These are phyloP conservation scores for Aix galericulata DNA, from an alignment of 2,113 vertebrate species.

Conservation along the genomic window DNA sequence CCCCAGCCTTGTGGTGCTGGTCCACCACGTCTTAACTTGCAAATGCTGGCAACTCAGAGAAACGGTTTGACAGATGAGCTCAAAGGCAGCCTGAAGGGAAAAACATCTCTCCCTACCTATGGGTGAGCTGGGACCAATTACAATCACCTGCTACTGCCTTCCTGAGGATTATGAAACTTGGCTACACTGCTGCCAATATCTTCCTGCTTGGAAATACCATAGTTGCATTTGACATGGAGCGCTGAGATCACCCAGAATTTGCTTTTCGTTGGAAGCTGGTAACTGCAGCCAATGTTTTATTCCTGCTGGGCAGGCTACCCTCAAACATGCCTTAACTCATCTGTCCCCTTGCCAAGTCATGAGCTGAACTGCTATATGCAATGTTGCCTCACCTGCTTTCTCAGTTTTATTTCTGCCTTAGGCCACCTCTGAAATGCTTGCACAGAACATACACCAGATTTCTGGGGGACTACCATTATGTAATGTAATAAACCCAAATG, in stretches of 20 bases:
- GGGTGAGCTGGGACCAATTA: neutral
- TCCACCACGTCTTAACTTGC: neutral
- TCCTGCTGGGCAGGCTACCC: neutral
- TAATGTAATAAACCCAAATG: neutral
- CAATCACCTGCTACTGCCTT: neutral
- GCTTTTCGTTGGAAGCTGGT: neutral
- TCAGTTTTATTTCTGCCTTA: constrained; percentile 10
- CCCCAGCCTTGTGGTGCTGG: neutral
- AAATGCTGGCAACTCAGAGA: neutral
- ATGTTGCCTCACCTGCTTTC: neutral
- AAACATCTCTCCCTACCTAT: neutral
- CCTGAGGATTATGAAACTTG: neutral
- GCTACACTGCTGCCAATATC: neutral
- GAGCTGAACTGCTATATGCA: neutral
- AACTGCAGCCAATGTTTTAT: neutral
- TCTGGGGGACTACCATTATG: neutral
- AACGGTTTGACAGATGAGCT: neutral
- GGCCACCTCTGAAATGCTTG: neutral
- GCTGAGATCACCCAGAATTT: neutral
- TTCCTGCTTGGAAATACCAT: neutral
- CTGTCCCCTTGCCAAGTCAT: neutral
- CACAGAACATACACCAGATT: neutral
- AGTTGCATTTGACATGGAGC: neutral
- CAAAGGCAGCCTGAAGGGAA: neutral
- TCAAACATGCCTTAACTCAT: neutral